Base-by-base conservation (phyloP, 2,888 invertebrate genomes). In the Caenorhabditis becei region DNA sequence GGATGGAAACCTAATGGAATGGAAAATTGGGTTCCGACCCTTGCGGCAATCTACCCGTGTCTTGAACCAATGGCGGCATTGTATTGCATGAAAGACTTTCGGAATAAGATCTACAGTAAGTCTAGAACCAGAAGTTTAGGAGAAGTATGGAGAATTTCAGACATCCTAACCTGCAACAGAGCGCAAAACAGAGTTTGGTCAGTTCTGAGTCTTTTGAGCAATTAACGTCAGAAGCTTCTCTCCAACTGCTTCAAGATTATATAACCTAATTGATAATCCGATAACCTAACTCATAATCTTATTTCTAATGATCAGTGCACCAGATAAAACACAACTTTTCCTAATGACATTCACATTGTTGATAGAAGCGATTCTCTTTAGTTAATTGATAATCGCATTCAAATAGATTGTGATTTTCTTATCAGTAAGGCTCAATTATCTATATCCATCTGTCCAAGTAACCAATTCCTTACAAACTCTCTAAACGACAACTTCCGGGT, bases 311-410 rank as follows among this genome's bases (percentile, higher is more conserved):
- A 24, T 1, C 11, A 16, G 10, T 32, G 14, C 16, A 83, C 82
- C 77, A 83, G 54, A 47, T 85, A 85, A 41, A 85, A 61, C 47
- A 83, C 84, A 5, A 77, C 78, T 28, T 77, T 61, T 0, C 83
- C 84, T 23, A 85, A 24, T 5, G 80, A 78, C 53, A 32, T 85
- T 85, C 0, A 83, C 35, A 28, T 66, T 75, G 28, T 82, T 65
- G 20, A 85, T 81, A 1, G 79, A 81, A 0, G 79, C 72, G 18
- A 72, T 59, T 56, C 84, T 18, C 62, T 85, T 83, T 16, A 82
- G 71, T 67, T 85, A 77, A 75, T 74, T 82, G 4, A 74, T 58
- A 11, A 63, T 49, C 0, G 82, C 82, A 4, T 26, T 66, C 47
- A 82, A 41, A 20, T 78, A 78, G 11, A 70, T 78, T 14, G 82